Evolutionary conservation across 2,797 vertebrate species (phyloP), one percentile per base, ranked within the genome.

Genomic region (Chaetophractus vellerosus): DNA sequence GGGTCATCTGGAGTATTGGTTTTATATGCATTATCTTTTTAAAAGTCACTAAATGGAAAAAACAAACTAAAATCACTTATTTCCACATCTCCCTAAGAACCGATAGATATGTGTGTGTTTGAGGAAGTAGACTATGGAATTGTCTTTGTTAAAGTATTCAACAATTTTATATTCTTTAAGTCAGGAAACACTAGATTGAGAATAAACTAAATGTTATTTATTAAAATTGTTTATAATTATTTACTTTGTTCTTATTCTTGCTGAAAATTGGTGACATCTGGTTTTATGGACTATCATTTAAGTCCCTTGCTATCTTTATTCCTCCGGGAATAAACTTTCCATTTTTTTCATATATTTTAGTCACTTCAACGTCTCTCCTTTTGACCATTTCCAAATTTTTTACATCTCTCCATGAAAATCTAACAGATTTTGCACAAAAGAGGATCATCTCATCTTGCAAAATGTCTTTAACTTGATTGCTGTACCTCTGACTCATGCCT

Each of bases 161-260:
- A 19, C 12, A 55, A n/a, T 21, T 93, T 80, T 33, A 84, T 52
- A 57, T 24, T 0, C 18, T 2, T 4, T 28, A 78, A 78, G 5
- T n/a, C n/a, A 83, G 76, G 28, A 72, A 82, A 2, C 4, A 93
- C 31, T 90, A 24, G 55, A 31, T 2, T 76, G 36, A 74, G 5
- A 85, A 81, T 88, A 88, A 91, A 38, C 5, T 91, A 57, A 50
- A 87, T 33, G 11, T 78, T 74, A 24, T 59, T 79, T 76, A 19
- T 23, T 92, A 10, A 18, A 52, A 15, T 52, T 52, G 6, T 72
- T 72, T 41, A 72, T 48, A 45, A 31, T 66, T 68, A n/a, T 74
- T 79, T 89, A 55, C 10, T 11, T 76, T 57, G 74, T 75, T 41
- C 6, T 79, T 69, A 72, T 41, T 69, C 14, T 79, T 69, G 33